These are phyloP conservation scores for Ceratitis capitata DNA, from an alignment of 1,140 invertebrate genomes.

Conservation along the genomic window DNA sequence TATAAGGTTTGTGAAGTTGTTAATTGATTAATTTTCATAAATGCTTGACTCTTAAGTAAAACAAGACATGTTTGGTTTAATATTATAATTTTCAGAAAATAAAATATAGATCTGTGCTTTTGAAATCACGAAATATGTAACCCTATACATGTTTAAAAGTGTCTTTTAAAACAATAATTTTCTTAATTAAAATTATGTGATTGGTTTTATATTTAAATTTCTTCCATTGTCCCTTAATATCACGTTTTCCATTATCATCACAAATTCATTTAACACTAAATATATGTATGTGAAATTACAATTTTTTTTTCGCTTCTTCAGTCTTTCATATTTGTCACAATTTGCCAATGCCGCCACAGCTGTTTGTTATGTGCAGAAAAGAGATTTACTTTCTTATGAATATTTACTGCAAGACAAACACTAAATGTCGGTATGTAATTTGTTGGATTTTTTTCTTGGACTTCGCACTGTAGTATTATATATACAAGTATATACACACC, in stretches of 20 bases:
- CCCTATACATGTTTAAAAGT: too few relatives aligned
- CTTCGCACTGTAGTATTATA: too few relatives aligned
- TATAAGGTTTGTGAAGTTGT: too few relatives aligned
- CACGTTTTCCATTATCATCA: too few relatives aligned
- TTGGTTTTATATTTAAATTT: background rate
- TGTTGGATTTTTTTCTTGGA: background rate
- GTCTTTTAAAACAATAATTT: too few relatives aligned
- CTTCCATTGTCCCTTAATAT: too few relatives aligned
- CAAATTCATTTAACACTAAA: background rate
- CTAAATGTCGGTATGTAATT: background rate
- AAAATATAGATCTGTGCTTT: too few relatives aligned
- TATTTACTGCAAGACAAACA: background rate
- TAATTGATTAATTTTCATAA: too few relatives aligned
- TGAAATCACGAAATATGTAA: too few relatives aligned
- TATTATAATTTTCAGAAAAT: too few relatives aligned
- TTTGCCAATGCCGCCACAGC: background rate
- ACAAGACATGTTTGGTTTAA: too few relatives aligned
- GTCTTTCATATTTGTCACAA: background rate
- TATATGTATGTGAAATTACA: background rate
- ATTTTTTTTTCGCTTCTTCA: background rate
- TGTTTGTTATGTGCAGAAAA: background rate
- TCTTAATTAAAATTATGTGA: background rate
- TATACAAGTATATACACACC: background rate
- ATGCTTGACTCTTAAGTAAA: too few relatives aligned
- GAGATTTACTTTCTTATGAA: background rate